phyloP scores from a whole-genome alignment of 2,797 vertebrate genomes.

The Notolabrus celidotus region DNA sequence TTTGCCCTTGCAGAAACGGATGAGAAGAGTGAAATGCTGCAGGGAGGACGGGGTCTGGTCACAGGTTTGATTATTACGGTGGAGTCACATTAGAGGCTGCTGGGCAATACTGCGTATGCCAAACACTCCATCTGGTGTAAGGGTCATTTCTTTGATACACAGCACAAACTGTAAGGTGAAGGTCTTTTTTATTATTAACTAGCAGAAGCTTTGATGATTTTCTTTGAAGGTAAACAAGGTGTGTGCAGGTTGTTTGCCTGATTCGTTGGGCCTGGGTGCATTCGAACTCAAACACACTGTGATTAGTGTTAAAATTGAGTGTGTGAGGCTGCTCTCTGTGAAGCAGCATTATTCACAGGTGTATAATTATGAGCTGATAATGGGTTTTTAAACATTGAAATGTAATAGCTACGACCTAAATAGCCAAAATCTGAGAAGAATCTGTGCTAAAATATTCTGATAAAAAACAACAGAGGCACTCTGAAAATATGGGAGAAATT shows the following conservation, averaged over 20 bases:
- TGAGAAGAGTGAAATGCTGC: constrained; percentile 45
- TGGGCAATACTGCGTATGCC: constrained; percentile 47
- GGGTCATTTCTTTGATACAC: constrained; percentile 55
- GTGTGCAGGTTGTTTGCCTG: constrained; percentile 1
- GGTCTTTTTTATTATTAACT: constrained; percentile 23
- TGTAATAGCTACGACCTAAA: not conserved
- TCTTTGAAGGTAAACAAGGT: constrained; percentile 19
- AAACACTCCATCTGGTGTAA: constrained; percentile 47
- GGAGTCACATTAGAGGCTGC: constrained; percentile 60
- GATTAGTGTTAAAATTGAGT: not conserved
- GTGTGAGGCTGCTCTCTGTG: not conserved
- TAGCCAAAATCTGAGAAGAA: not conserved
- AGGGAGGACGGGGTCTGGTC: constrained; percentile 33
- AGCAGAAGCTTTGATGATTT: constrained; percentile 8
- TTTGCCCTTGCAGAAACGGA: constrained; percentile 49
- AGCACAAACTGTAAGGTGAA: constrained; percentile 22
- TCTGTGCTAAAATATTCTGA: too few relatives aligned
- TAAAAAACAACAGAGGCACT: too few relatives aligned
- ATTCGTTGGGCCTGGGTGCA: constrained; percentile 7
- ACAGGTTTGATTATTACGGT: constrained; percentile 52
- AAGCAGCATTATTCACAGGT: not conserved
- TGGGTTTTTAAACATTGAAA: not conserved
- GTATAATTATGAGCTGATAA: not conserved
- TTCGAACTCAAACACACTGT: not conserved
- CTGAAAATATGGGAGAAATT: not conserved